Conservation (phyloP, 2,113 vertebrate genomes). For the Hucho hucho region DNA sequence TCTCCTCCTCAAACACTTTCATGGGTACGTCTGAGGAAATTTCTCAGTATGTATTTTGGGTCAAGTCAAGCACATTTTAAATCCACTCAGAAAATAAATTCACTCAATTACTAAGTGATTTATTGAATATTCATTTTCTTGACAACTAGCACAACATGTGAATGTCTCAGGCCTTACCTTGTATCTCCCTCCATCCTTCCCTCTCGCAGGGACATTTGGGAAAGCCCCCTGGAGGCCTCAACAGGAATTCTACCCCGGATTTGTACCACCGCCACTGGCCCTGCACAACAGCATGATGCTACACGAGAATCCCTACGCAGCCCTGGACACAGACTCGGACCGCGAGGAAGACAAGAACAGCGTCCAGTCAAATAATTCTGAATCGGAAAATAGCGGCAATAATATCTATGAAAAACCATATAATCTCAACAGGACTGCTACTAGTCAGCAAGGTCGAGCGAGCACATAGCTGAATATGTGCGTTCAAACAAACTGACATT, state of each 20-base stretch:
- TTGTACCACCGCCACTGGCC: conserved; percentile 37
- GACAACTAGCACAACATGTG: neutral
- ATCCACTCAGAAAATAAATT: neutral
- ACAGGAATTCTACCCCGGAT: conserved; percentile 70
- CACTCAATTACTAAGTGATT: conserved; percentile 65
- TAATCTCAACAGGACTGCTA: conserved; percentile 77
- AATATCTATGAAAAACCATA: conserved; percentile 71
- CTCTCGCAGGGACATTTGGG: conserved; percentile 88
- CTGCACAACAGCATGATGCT: conserved; percentile 62
- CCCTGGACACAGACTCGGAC: conserved; percentile 73
- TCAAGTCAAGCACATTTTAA: neutral
- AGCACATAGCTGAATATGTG: conserved; percentile 74
- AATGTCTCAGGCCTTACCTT: neutral
- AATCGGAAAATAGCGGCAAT: conserved; percentile 60
- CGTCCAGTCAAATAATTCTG: conserved; percentile 58
- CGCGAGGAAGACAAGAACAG: conserved; percentile 63
- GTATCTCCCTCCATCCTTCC: conserved; percentile 13
- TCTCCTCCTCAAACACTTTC: conserved; percentile 71
- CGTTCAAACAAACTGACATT: conserved; percentile 1
- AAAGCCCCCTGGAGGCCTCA: conserved; percentile 86
- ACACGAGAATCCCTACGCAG: conserved; percentile 69
- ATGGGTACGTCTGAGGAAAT: conserved; percentile 78
- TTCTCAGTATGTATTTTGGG: conserved; percentile 20
- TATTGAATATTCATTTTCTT: neutral
- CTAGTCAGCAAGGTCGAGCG: conserved; percentile 62